A percentile compares a stretch with the other conserved stretches of the same genome.
Evolutionary conservation across 2,797 vertebrate genomes (phyloP).

Genomic region (Halcyon chelicuti): DNA sequence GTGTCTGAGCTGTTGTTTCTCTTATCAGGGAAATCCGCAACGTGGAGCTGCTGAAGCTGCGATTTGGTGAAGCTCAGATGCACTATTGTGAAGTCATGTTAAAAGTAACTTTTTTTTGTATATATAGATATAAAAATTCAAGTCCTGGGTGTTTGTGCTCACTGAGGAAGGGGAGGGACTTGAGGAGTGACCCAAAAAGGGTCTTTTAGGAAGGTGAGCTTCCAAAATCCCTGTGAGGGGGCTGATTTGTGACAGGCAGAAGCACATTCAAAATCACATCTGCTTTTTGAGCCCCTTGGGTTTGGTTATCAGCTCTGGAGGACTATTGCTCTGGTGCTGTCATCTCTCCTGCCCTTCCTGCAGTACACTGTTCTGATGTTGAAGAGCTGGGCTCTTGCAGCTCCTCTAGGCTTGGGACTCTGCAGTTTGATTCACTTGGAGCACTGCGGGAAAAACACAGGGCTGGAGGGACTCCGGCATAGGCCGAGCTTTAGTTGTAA

Average conservation of each 20-base stretch:
- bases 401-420: neutral
- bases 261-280: neutral
- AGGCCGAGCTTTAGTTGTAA: neutral
- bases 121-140: neutral
- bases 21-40: slow-evolving; percentile 92
- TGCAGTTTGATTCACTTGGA: neutral
- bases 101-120: slow-evolving; percentile 81
- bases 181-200: neutral
- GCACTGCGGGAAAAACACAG: neutral
- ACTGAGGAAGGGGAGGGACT: neutral
- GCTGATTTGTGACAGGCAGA: neutral
- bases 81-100: slow-evolving; percentile 98
- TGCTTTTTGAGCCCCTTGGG: neutral
- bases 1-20: neutral
- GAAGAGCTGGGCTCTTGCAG: neutral
- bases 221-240: neutral
- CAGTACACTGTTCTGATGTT: neutral
- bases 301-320: neutral
- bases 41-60: slow-evolving; percentile 95
- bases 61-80: slow-evolving; percentile 98
- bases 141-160: neutral
- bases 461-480: neutral
- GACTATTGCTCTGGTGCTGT: neutral
- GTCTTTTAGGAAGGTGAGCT: neutral
- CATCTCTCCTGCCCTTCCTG: neutral